A percentile compares a stretch with the other conserved stretches of the same genome.
phyloP scores from a whole-genome alignment of 2,113 vertebrate genomes.

The Planiliza haematocheilus region DNA sequence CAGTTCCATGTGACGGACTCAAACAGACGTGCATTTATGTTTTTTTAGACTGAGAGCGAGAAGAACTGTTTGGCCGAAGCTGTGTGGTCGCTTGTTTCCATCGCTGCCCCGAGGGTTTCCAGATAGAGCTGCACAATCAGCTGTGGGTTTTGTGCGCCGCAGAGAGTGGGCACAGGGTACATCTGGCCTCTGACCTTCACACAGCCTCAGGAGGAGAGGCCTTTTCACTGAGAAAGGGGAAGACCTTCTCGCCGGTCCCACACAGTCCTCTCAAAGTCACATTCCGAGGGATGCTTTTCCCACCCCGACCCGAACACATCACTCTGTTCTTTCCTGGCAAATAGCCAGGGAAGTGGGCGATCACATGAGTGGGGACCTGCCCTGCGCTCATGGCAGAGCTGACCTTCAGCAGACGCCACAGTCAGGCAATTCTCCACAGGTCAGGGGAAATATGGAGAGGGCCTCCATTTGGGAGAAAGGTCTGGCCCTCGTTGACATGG shows the following conservation, averaged over 20 bases:
- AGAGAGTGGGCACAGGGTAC: constrained; percentile 67
- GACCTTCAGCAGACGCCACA: constrained; percentile 77
- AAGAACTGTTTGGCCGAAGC: constrained; percentile 21
- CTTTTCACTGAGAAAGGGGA: constrained; percentile 72
- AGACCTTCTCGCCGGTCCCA: constrained; percentile 70
- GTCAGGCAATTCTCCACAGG: constrained; percentile 67
- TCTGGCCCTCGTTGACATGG: constrained; percentile 51
- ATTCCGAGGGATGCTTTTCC: constrained; percentile 83
- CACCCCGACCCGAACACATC: constrained; percentile 78
- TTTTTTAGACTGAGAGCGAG: constrained; percentile 16
- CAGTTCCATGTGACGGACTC: constrained; percentile 15
- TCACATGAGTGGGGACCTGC: constrained; percentile 80
- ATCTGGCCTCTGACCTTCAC: constrained; percentile 68
- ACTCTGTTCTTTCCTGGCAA: constrained; percentile 79
- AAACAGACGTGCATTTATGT: constrained; percentile 25
- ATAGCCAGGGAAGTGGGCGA: constrained; percentile 78
- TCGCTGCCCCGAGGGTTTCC: constrained; percentile 55
- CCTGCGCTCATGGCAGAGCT: constrained; percentile 64
- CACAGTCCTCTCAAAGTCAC: constrained; percentile 74
- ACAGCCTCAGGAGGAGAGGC: constrained; percentile 67
- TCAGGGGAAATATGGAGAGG: constrained; percentile 74
- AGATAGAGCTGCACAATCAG: constrained; percentile 61
- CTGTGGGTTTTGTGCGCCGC: constrained; percentile 66
- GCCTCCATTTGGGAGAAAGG: constrained; percentile 55
- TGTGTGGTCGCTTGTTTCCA: constrained; percentile 45